Evolutionary conservation across 2,113 vertebrate species (phyloP).

Genomic region (Bubo bubo): DNA sequence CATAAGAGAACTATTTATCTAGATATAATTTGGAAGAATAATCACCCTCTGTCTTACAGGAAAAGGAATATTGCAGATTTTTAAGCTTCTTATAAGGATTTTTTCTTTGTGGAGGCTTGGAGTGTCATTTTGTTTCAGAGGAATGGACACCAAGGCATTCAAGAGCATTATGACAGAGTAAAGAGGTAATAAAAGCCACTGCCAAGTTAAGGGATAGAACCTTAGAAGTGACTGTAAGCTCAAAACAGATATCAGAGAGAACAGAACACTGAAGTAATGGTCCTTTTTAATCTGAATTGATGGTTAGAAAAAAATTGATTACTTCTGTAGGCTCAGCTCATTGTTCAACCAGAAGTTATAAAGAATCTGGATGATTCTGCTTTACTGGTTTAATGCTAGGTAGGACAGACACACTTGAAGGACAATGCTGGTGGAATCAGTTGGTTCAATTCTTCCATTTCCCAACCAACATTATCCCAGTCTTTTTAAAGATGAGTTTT

Average conservation of each 20-base stretch:
- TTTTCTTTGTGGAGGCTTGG: background rate
- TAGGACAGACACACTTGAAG: background rate
- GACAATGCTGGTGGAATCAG: background rate
- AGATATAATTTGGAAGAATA: background rate
- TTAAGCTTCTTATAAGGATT: background rate
- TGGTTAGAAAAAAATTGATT: background rate
- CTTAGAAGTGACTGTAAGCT: background rate
- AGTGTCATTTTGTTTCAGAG: background rate
- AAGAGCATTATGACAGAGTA: background rate
- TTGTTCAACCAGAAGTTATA: background rate
- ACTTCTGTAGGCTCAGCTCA: background rate
- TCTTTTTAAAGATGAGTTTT: background rate
- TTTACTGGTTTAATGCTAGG: background rate
- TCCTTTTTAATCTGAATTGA: background rate
- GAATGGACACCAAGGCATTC: background rate
- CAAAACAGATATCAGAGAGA: background rate
- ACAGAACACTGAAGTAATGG: background rate
- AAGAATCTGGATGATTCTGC: background rate
- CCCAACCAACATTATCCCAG: background rate
- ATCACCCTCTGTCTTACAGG: background rate
- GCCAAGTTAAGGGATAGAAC: background rate
- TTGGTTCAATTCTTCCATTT: background rate
- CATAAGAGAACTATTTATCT: background rate
- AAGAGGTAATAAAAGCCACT: background rate
- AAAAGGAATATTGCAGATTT: background rate